Evolutionary conservation across 1,140 invertebrate genomes (phyloP), one percentile per base, ranked within the genome.

Genomic region (Drosophila quadrilineata): DNA sequence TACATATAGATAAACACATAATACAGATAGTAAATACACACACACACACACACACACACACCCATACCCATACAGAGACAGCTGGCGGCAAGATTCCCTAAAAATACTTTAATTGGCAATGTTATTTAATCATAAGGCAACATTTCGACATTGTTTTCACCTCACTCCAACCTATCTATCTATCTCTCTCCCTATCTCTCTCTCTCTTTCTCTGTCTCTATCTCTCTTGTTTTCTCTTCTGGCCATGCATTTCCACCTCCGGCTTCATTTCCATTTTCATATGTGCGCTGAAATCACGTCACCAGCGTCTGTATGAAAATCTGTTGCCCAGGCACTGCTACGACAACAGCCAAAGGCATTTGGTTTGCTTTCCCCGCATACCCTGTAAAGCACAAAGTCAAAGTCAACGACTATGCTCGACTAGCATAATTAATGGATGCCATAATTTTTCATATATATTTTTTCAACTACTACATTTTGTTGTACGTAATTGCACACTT

Each of bases 91-190:
- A 19, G 8, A n/a, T n/a, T n/a, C n/a, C n/a, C n/a, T 8, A 17
- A 33, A 49, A 36, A 26, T 19, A 49, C 35, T 57, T 58, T 33
- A 64, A 64, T 64, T 48, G 60, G 60, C 60, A 31, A 49, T 64
- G 33, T 48, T 48, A 58, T 57, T 41, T 57, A 49, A 57, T 64
- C 33, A 56, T 35, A 46, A 36, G 38, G 16, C 50, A 56, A 46
- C 40, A 28, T 40, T 40, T 35, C 21, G 33, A 28, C 33, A 38
- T 48, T 40, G 53, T 33, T 41, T 6, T 10, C 9, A 19, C 21
- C 49, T n/a, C n/a, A 8, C 12, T 6, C 8, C 6, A 8, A 19
- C 6, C 10, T 8, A 0, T 10, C 49, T 4, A n/a, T n/a, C 0
- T 9, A 3, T 10, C 6, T 29, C 1, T 14, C 9, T 8, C 5